Percentiles rank a stretch among this genome's conserved stretches.
phyloP scores from a whole-genome alignment of 2,113 vertebrate species.

The Crotalus helleri region DNA sequence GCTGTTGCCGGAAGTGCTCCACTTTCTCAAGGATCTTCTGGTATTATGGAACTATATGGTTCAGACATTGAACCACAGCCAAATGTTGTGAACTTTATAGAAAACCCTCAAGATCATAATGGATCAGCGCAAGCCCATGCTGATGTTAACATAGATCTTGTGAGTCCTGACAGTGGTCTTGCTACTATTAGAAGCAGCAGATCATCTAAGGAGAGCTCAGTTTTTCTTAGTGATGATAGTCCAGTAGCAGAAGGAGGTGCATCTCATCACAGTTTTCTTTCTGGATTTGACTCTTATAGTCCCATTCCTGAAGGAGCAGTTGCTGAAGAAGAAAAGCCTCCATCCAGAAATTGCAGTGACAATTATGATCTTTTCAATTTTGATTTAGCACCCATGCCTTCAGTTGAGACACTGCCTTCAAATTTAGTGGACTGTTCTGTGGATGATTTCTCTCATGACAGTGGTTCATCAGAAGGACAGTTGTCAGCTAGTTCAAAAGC shows the following conservation, averaged over 20 bases:
- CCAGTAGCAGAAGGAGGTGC: slow-evolving; percentile 78
- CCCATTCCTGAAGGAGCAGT: slow-evolving; percentile 77
- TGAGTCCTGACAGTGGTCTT: slow-evolving; percentile 90
- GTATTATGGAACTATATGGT: slow-evolving; percentile 87
- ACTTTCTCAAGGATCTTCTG: slow-evolving; percentile 91
- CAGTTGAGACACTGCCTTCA: slow-evolving; percentile 66
- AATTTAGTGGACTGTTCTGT: slow-evolving; percentile 72
- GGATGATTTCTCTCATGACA: slow-evolving; percentile 74
- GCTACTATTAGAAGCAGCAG: slow-evolving; percentile 91
- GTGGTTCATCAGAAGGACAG: slow-evolving; percentile 69
- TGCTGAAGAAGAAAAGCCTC: slow-evolving; percentile 75
- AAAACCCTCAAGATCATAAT: slow-evolving; percentile 73
- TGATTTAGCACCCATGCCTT: slow-evolving; percentile 71
- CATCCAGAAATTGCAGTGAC: slow-evolving; percentile 66
- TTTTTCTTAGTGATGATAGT: slow-evolving; percentile 94
- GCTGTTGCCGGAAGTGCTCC: slow-evolving; percentile 92
- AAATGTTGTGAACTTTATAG: slow-evolving; percentile 74
- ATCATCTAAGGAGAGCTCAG: slow-evolving; percentile 92
- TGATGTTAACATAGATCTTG: slow-evolving; percentile 80
- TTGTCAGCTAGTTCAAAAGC: slow-evolving; percentile 60
- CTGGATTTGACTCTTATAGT: slow-evolving; percentile 77
- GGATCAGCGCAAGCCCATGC: slow-evolving; percentile 72
- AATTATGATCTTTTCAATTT: slow-evolving; percentile 84
- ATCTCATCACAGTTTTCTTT: slow-evolving; percentile 78
- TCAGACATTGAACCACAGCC: slow-evolving; percentile 83